Conservation (phyloP, 2,113 vertebrate genomes). For the Peromyscus polionotus region DNA sequence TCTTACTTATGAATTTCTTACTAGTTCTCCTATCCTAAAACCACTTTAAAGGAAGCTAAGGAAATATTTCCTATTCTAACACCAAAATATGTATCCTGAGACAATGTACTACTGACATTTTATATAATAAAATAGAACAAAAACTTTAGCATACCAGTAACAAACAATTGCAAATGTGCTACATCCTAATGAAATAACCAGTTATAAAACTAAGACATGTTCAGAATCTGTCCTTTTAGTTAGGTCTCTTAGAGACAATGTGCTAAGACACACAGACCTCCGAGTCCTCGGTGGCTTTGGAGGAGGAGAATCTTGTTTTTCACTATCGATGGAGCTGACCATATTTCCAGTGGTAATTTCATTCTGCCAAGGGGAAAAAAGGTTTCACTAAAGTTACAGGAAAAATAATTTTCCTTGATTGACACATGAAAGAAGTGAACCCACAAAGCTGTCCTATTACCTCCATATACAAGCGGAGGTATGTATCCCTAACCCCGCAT, state of each 20-base stretch:
- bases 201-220: slow-evolving; percentile 23
- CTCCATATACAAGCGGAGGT: not conserved
- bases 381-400: slow-evolving; percentile 52
- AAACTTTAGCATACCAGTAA: not conserved
- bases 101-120: not conserved
- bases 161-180: not conserved
- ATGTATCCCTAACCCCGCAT: not conserved
- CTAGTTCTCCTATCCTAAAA: not conserved
- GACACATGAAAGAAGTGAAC: slow-evolving; percentile 2
- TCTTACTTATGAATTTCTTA: not conserved
- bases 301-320: slow-evolving; percentile 95
- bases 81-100: not conserved
- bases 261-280: slow-evolving; percentile 87
- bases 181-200: not conserved
- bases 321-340: slow-evolving; percentile 89
- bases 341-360: slow-evolving; percentile 93
- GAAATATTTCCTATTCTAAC: not conserved
- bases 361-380: slow-evolving; percentile 88
- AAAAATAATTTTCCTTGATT: slow-evolving; percentile 45
- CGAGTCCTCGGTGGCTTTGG: slow-evolving; percentile 97
- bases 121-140: not conserved
- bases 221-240: slow-evolving; percentile 18
- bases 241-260: not conserved
- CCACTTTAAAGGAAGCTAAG: not conserved
- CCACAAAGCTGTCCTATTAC: not conserved